These are phyloP conservation scores for Pantherophis vulpinus DNA, from an alignment of 2,797 vertebrate genomes.

Conservation along the genomic window DNA sequence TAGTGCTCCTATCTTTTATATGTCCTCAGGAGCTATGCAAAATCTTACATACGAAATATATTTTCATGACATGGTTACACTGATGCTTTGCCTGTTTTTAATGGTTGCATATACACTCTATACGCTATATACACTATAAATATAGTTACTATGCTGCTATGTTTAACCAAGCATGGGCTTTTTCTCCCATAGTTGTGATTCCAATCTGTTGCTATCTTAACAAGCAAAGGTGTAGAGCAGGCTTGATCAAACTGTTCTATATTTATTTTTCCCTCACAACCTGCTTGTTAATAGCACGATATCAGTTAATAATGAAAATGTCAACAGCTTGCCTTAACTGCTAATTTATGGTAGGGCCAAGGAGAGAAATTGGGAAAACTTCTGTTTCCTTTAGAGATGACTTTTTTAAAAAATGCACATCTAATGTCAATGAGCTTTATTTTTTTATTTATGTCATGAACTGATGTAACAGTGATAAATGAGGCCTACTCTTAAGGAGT, in stretches of 20 bases:
- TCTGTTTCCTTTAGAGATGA: slow-evolving; percentile 25
- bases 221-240: not conserved
- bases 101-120: not conserved
- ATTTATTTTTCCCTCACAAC: slow-evolving; percentile 8
- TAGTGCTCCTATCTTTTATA: not conserved
- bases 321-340: slow-evolving; percentile 33
- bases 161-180: not conserved
- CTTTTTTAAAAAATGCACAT: not conserved
- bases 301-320: slow-evolving; percentile 40
- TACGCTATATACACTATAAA: not conserved
- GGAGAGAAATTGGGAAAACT: not conserved
- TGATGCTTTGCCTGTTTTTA: not conserved
- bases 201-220: slow-evolving; percentile 23
- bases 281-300: slow-evolving; percentile 12
- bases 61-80: not conserved
- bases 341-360: not conserved
- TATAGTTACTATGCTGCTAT: not conserved
- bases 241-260: slow-evolving; percentile 14
- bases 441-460: slow-evolving; percentile 36
- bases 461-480: slow-evolving; percentile 38
- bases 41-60: not conserved
- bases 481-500: slow-evolving; percentile 30
- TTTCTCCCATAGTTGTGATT: slow-evolving; percentile 2
- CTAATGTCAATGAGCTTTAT: not conserved
- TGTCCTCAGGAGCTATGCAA: not conserved